Conservation (phyloP, 2,113 vertebrate genomes). For the Acrocephalus kingi region DNA sequence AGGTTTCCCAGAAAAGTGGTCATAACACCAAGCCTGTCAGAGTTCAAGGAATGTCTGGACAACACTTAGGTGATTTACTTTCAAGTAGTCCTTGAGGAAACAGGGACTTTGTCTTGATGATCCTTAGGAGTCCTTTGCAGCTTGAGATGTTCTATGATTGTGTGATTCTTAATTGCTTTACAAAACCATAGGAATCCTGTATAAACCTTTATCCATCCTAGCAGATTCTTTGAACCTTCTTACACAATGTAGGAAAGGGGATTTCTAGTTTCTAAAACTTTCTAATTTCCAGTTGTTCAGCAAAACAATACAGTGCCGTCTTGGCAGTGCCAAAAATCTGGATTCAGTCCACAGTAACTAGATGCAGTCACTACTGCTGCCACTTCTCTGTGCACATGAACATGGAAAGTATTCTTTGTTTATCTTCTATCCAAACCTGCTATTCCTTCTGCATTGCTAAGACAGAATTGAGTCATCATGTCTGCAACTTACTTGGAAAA, state of each 20-base stretch:
- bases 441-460: neutral
- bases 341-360: neutral
- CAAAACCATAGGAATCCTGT: no score
- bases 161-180: no score
- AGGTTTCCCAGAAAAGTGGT: neutral
- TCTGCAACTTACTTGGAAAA: neutral
- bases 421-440: neutral
- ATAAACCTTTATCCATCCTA: no score
- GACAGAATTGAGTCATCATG: neutral
- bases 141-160: no score
- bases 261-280: no score
- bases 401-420: neutral
- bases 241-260: no score
- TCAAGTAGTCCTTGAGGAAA: neutral
- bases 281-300: neutral
- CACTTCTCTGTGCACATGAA: neutral
- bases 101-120: no score
- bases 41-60: neutral
- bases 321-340: neutral
- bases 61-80: neutral
- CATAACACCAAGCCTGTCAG: accelerated
- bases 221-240: no score
- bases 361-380: neutral
- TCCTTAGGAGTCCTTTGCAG: no score
- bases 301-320: neutral